A percentile compares a stretch with the other conserved stretches of the same genome.
These are phyloP conservation scores for Andrena minutula DNA, from an alignment of 2,888 invertebrate genomes.

Conservation along the genomic window DNA sequence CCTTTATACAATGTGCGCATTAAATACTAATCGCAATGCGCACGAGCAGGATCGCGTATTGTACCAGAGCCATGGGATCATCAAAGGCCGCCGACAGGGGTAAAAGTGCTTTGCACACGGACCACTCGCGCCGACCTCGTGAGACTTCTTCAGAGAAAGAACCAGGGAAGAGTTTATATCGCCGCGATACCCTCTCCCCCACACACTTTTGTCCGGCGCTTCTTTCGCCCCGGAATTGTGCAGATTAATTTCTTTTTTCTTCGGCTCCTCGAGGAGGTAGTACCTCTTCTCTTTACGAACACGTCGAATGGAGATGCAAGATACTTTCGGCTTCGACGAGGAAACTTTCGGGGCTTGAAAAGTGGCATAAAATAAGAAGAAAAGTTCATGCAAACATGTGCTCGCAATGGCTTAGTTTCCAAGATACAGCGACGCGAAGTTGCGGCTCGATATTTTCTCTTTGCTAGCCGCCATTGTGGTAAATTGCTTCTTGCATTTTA, in stretches of 20 bases:
- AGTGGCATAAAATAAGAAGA: too few relatives aligned
- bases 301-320: neutral
- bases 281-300: neutral
- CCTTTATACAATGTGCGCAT: constrained; percentile 81
- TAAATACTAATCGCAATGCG: constrained; percentile 83
- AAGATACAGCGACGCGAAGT: too few relatives aligned
- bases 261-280: neutral
- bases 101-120: constrained; percentile 47
- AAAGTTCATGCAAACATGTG: too few relatives aligned
- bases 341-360: too few relatives aligned
- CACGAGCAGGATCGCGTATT: constrained; percentile 67
- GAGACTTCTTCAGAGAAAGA: constrained; percentile 46
- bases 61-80: constrained; percentile 70
- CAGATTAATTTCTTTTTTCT: constrained; percentile 21
- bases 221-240: constrained; percentile 6
- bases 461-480: too few relatives aligned
- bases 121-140: constrained; percentile 29
- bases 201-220: neutral
- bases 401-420: too few relatives aligned
- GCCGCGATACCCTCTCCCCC: constrained; percentile 20
- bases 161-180: constrained; percentile 21
- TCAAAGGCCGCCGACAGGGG: constrained; percentile 75
- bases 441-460: too few relatives aligned
- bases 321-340: neutral
- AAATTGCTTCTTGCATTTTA: too few relatives aligned